These are phyloP conservation scores for Listrodromus nycthemerus DNA, from an alignment of 2,888 invertebrate species.

Conservation along the genomic window DNA sequence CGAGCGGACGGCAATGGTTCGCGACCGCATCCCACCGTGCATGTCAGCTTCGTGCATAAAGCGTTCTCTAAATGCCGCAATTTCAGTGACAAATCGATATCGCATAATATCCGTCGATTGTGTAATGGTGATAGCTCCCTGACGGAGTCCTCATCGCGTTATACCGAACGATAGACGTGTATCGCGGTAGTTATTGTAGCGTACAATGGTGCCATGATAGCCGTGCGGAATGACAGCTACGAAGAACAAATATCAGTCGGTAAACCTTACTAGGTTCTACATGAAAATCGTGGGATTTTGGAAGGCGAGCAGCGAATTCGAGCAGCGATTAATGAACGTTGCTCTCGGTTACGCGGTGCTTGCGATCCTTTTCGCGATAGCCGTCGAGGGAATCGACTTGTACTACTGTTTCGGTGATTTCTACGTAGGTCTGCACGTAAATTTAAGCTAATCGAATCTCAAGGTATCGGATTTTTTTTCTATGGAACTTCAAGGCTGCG, in stretches of 20 bases:
- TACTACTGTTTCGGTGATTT: constrained; percentile 69
- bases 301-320: constrained; percentile 57
- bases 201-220: background rate
- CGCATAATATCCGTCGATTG: constrained; percentile 34
- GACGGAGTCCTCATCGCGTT: background rate
- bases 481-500: constrained; percentile 58
- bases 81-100: constrained; percentile 50
- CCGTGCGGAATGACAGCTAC: constrained; percentile 47
- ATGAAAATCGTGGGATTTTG: constrained; percentile 74
- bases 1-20: background rate
- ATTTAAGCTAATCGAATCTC: background rate
- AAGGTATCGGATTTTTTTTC: background rate
- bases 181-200: background rate
- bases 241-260: constrained; percentile 66
- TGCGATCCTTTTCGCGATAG: constrained; percentile 42
- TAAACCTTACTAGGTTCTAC: constrained; percentile 67
- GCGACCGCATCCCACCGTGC: background rate
- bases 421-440: constrained; percentile 52
- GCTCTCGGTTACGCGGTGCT: constrained; percentile 68
- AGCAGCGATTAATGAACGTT: constrained; percentile 55
- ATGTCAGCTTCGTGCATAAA: constrained; percentile 17
- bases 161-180: background rate
- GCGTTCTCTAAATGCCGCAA: constrained; percentile 54
- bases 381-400: constrained; percentile 65
- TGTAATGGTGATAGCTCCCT: constrained; percentile 15